Conservation (phyloP, 2,888 invertebrate genomes). For the Capitulum mitella region DNA sequence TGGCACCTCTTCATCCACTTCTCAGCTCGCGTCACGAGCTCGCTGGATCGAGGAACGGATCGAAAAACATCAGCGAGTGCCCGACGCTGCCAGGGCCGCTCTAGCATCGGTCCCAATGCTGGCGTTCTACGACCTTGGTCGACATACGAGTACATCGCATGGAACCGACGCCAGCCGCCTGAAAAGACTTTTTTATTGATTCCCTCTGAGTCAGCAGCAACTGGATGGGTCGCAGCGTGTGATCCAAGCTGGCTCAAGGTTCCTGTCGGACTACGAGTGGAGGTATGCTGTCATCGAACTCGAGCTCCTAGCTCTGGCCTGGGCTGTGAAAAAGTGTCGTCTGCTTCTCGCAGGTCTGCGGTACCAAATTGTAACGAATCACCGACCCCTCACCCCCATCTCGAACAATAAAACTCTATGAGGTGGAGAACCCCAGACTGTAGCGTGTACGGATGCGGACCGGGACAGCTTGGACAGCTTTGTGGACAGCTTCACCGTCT, state of each 20-base stretch:
- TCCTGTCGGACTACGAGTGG: background rate
- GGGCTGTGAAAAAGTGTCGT: background rate
- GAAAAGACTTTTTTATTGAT: background rate
- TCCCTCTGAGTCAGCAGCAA: background rate
- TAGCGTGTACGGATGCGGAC: background rate
- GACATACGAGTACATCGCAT: background rate
- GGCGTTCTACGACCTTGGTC: background rate
- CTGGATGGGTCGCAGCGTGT: background rate
- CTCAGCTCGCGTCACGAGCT: background rate
- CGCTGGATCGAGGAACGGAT: no score
- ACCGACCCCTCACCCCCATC: background rate
- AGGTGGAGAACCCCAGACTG: background rate
- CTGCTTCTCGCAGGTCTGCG: background rate
- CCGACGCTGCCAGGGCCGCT: background rate
- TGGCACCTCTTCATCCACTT: background rate
- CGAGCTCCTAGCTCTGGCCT: background rate
- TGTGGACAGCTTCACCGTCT: background rate
- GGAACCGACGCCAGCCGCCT: background rate
- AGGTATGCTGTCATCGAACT: background rate
- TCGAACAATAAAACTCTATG: background rate
- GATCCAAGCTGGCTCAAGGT: background rate
- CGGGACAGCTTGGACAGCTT: no score
- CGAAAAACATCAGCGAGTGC: background rate
- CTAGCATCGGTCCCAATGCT: background rate
- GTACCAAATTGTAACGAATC: background rate